Conservation (phyloP, 2,888 invertebrate genomes). For the Empis livida region DNA sequence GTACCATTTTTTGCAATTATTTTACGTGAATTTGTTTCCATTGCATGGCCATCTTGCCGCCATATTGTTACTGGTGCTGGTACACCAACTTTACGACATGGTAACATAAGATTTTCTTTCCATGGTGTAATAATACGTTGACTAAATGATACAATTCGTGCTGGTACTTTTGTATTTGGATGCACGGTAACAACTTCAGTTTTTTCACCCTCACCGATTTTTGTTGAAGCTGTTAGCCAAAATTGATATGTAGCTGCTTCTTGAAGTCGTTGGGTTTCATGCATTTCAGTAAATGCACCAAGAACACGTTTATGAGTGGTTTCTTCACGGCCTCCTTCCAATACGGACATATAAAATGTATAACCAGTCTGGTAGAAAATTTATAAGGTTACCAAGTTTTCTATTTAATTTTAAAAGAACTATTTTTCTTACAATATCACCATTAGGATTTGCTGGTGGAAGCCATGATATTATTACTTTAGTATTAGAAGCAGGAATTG, state of each 20-base stretch:
- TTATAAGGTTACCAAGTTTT: neutral
- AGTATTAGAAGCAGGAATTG: conserved; percentile 70
- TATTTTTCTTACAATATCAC: conserved; percentile 47
- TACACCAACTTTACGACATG: conserved; percentile 74
- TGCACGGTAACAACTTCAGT: conserved; percentile 64
- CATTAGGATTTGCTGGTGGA: conserved; percentile 73
- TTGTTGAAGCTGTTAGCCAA: conserved; percentile 63
- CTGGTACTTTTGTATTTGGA: conserved; percentile 69
- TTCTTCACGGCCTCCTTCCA: conserved; percentile 65
- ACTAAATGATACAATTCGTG: conserved; percentile 80
- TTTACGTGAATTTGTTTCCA: conserved; percentile 57
- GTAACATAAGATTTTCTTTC: conserved; percentile 72
- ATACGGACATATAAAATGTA: conserved; percentile 68
- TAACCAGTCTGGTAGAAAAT: conserved; percentile 42
- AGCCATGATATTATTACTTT: conserved; percentile 84
- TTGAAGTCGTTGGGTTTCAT: conserved; percentile 56
- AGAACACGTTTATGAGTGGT: conserved; percentile 64
- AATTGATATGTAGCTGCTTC: conserved; percentile 62
- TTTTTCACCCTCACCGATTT: conserved; percentile 71
- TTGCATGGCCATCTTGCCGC: conserved; percentile 61
- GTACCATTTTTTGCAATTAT: conserved; percentile 58
- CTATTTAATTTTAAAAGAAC: neutral
- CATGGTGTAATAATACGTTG: conserved; percentile 66
- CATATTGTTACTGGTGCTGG: conserved; percentile 66
- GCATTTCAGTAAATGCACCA: conserved; percentile 53